Conservation (phyloP, 2,888 invertebrate species). For the Nomada goodeniana region DNA sequence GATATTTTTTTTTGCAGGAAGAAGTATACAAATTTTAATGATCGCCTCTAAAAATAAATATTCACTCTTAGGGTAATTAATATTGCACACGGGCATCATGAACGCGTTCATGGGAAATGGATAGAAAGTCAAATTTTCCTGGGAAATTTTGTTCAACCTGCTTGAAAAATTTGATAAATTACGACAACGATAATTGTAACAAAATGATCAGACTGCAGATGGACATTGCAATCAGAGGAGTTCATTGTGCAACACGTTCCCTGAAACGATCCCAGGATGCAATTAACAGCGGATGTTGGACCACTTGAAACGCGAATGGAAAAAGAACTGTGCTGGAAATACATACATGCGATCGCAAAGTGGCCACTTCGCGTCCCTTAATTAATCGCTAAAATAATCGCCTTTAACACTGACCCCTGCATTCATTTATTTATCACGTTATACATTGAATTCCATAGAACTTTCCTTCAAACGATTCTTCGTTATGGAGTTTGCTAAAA, state of each 20-base stretch:
- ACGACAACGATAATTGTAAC: neutral
- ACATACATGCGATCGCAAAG: constrained; percentile 36
- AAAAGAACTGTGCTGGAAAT: constrained; percentile 48
- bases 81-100: too few species aligned
- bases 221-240: constrained; percentile 40
- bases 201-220: constrained; percentile 21
- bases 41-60: too few species aligned
- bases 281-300: constrained; percentile 62
- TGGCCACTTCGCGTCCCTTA: constrained; percentile 41
- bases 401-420: constrained; percentile 26
- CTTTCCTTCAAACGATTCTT: neutral
- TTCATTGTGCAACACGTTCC: constrained; percentile 50
- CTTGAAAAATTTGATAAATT: too few species aligned
- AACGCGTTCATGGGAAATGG: too few species aligned
- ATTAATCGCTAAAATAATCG: constrained; percentile 26
- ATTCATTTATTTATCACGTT: neutral
- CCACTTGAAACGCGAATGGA: constrained; percentile 55
- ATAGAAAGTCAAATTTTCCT: too few species aligned
- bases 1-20: too few species aligned
- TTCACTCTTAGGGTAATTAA: too few species aligned
- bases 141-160: too few species aligned
- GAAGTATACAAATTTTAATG: too few species aligned
- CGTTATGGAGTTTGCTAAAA: too few species aligned
- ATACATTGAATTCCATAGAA: neutral
- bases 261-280: constrained; percentile 61